phyloP scores from a whole-genome alignment of 2,113 vertebrate genomes.

The Arizona elegans region DNA sequence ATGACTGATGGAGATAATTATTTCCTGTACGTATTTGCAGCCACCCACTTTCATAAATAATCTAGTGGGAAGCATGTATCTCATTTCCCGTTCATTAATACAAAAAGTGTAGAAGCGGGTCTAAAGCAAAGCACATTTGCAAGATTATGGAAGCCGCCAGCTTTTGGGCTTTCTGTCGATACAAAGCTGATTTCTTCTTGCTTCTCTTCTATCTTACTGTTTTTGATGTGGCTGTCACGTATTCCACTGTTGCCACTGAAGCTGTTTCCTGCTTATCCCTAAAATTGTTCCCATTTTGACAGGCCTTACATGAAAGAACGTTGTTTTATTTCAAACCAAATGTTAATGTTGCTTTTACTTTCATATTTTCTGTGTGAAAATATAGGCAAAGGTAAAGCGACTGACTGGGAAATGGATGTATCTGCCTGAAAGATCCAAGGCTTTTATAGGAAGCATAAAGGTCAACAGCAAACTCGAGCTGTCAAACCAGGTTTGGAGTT shows the following conservation, averaged over 20 bases:
- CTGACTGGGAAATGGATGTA: constrained; percentile 38
- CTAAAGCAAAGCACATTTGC: neutral
- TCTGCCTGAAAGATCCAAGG: constrained; percentile 36
- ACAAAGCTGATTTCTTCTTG: neutral
- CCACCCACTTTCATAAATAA: neutral
- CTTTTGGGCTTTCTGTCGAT: neutral
- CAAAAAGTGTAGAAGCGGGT: neutral
- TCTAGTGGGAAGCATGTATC: neutral
- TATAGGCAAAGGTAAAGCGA: constrained; percentile 38
- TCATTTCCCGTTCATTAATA: neutral
- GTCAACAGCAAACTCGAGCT: neutral
- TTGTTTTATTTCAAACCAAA: constrained; percentile 16
- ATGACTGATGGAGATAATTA: neutral
- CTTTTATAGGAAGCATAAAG: constrained; percentile 44
- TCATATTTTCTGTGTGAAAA: constrained; percentile 35
- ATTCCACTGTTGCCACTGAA: neutral
- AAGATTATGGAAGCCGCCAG: neutral
- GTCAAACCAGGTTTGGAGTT: constrained; percentile 34
- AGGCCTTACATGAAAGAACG: neutral
- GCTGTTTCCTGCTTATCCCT: neutral
- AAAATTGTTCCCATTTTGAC: constrained; percentile 22
- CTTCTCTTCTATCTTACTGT: neutral
- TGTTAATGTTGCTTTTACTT: constrained; percentile 29
- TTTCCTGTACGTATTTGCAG: neutral
- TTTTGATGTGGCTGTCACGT: neutral